Percentiles rank a stretch among this genome's conserved stretches.
Evolutionary conservation across 2,888 invertebrate genomes (phyloP).

Genomic region (Ophraella communa): DNA sequence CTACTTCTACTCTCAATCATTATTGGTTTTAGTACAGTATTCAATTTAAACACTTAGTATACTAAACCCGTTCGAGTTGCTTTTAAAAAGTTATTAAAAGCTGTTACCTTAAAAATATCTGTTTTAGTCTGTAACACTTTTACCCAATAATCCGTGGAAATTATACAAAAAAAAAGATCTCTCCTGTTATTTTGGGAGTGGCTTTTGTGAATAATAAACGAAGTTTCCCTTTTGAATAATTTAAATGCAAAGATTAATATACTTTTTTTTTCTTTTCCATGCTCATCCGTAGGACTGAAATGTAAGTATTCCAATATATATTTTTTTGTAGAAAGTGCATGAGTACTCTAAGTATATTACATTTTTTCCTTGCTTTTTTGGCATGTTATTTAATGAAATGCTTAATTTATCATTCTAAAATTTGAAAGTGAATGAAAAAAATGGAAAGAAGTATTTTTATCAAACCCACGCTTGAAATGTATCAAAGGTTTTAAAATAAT

Average conservation of each 20-base stretch:
- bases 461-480: too few species aligned
- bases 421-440: not conserved
- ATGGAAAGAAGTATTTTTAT: too few species aligned
- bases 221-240: constrained; percentile 27
- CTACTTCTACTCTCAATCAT: too few species aligned
- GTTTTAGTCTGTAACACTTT: not conserved
- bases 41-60: too few species aligned
- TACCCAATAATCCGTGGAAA: not conserved
- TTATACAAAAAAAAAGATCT: not conserved
- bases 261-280: constrained; percentile 46
- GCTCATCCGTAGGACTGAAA: constrained; percentile 55
- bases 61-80: too few species aligned
- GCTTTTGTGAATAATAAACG: constrained; percentile 30
- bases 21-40: too few species aligned
- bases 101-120: not conserved
- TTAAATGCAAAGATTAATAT: constrained; percentile 20
- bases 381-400: too few species aligned
- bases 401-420: too few species aligned
- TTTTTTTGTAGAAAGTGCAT: constrained; percentile 8
- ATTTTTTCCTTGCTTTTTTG: not conserved
- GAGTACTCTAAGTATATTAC: not conserved
- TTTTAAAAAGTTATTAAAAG: too few species aligned
- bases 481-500: too few species aligned
- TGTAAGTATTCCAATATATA: constrained; percentile 53
- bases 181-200: not conserved